Evolutionary conservation across 2,113 vertebrate species (phyloP).

Genomic region (Aspiorhynchus laticeps): DNA sequence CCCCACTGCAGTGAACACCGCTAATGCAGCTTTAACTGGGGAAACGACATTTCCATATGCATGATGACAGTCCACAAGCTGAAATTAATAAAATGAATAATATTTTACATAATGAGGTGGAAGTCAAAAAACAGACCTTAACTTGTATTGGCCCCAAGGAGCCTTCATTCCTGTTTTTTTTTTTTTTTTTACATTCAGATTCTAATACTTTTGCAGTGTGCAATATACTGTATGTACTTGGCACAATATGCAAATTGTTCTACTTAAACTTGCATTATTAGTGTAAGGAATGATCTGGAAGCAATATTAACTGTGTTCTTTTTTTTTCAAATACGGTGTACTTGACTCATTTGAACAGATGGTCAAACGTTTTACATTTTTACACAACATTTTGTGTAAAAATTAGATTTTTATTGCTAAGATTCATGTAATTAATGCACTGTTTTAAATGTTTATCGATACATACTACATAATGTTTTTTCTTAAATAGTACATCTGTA

Average conservation of each 20-base stretch:
- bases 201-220: not conserved
- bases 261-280: not conserved
- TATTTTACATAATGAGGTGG: slow-evolving; percentile 35
- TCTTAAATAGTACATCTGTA: too few species aligned
- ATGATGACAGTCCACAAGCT: slow-evolving; percentile 26
- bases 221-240: not conserved
- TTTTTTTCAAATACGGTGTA: too few species aligned
- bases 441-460: too few species aligned
- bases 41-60: slow-evolving; percentile 31
- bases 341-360: too few species aligned
- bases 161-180: not conserved
- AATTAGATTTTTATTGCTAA: too few species aligned
- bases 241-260: not conserved
- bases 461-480: too few species aligned
- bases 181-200: not conserved
- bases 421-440: not conserved
- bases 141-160: not conserved
- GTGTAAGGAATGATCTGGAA: not conserved
- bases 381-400: too few species aligned
- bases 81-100: slow-evolving; percentile 31
- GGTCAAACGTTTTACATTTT: too few species aligned
- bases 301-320: too few species aligned
- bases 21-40: slow-evolving; percentile 32
- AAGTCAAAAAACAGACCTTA: slow-evolving; percentile 15
- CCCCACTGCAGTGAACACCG: slow-evolving; percentile 5